Evolutionary conservation across 2,888 invertebrate genomes (phyloP).

Genomic region (Rhamnusium bicolor): DNA sequence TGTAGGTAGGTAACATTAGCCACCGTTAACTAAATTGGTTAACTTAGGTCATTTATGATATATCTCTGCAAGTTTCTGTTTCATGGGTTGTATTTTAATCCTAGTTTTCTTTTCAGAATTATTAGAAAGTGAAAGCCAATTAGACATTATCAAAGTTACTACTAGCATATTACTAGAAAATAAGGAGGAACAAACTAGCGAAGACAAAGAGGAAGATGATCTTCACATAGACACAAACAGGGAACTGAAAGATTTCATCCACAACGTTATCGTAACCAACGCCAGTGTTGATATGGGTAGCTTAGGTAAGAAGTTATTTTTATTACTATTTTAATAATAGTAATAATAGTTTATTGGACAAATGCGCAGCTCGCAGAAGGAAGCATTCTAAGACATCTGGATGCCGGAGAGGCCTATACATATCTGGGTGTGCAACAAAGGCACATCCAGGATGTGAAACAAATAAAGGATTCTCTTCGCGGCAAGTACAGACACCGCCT

Average conservation of each 20-base stretch:
- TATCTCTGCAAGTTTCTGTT: too few relatives aligned
- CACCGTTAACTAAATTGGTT: too few relatives aligned
- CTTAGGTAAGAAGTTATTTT: conserved; percentile 49
- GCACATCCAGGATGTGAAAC: too few relatives aligned
- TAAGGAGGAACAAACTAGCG: neutral
- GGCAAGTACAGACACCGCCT: too few relatives aligned
- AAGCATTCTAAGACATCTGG: too few relatives aligned
- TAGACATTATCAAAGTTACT: conserved; percentile 20
- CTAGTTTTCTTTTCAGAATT: conserved; percentile 22
- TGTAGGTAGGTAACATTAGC: conserved; percentile 37
- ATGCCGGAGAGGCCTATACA: too few relatives aligned
- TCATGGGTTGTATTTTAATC: neutral
- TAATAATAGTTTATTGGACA: too few relatives aligned
- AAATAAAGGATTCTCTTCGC: too few relatives aligned
- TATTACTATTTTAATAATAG: too few relatives aligned
- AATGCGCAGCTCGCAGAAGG: too few relatives aligned
- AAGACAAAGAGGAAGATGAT: conserved; percentile 27
- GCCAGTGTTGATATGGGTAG: conserved; percentile 78
- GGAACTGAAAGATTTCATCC: conserved; percentile 67
- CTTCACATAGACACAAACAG: conserved; percentile 43
- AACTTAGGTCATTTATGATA: too few relatives aligned
- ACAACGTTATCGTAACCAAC: conserved; percentile 82
- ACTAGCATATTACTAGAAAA: neutral
- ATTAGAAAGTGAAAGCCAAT: conserved; percentile 11
- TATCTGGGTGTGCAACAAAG: too few relatives aligned